Conservation (phyloP, 2,797 vertebrate species). For the Coranthus polyacanthus region DNA sequence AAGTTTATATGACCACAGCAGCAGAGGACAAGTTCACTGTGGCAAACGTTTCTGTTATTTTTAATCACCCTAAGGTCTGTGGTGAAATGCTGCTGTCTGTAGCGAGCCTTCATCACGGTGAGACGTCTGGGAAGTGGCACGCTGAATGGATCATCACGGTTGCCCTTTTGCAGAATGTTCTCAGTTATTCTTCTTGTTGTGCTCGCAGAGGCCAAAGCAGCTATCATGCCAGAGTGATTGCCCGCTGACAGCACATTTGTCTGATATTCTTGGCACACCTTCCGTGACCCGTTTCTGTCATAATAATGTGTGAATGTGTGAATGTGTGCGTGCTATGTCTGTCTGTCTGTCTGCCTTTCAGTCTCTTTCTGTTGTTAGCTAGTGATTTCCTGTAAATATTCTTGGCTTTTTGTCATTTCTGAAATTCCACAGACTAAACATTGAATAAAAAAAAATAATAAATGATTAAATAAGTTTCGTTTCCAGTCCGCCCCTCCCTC, state of each 20-base stretch:
- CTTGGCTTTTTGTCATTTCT: not conserved
- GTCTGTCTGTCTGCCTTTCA: constrained; percentile 27
- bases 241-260: constrained; percentile 48
- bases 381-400: constrained; percentile 4
- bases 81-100: constrained; percentile 18
- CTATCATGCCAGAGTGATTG: constrained; percentile 17
- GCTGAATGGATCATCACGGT: constrained; percentile 19
- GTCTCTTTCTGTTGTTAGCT: constrained; percentile 9
- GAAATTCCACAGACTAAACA: not conserved
- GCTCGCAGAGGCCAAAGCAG: constrained; percentile 15
- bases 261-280: constrained; percentile 66
- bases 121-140: constrained; percentile 17
- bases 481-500: constrained; percentile 7
- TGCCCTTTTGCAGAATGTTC: not conserved
- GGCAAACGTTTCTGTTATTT: constrained; percentile 44
- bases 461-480: not conserved
- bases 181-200: constrained; percentile 8
- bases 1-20: constrained; percentile 60
- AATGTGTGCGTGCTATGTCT: constrained; percentile 15
- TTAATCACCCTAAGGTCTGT: constrained; percentile 39
- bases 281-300: constrained; percentile 65
- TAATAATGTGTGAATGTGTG: constrained; percentile 53
- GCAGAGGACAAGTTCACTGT: constrained; percentile 27
- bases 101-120: constrained; percentile 1
- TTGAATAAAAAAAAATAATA: not conserved